A percentile compares a stretch with the other conserved stretches of the same genome.
Evolutionary conservation across 92 coral and sea anemone species (phyloP).

Genomic region (Epizoanthus fatuus): DNA sequence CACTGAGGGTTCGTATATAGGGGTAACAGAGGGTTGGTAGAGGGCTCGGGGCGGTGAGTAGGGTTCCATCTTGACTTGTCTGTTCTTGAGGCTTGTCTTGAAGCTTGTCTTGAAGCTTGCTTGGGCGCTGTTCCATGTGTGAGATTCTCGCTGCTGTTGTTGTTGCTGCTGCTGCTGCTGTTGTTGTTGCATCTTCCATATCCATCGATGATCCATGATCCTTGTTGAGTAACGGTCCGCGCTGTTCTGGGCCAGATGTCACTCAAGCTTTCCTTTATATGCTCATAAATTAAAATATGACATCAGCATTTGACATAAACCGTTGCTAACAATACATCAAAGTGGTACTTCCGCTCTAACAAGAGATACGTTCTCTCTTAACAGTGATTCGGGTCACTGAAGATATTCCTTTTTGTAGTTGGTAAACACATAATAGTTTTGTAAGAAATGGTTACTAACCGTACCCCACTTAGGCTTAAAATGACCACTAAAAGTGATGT

Average conservation of each 20-base stretch:
- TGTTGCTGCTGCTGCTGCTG: neutral
- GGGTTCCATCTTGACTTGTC: conserved; percentile 21
- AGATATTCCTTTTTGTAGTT: neutral
- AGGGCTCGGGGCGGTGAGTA: neutral
- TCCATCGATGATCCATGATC: conserved; percentile 10
- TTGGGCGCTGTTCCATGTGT: conserved; percentile 11
- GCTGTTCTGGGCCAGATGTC: conserved; percentile 7
- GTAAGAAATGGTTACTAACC: too few relatives aligned
- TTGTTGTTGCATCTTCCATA: neutral
- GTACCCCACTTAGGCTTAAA: too few relatives aligned
- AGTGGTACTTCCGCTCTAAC: conserved; percentile 25
- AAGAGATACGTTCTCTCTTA: conserved; percentile 3
- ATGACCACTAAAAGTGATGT: too few relatives aligned
- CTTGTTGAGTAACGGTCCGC: neutral
- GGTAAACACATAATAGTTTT: neutral
- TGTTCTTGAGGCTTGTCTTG: conserved; percentile 10
- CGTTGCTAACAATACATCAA: conserved; percentile 4
- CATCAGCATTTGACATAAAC: conserved; percentile 28
- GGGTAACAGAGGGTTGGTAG: neutral
- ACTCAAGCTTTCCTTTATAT: conserved; percentile 3
- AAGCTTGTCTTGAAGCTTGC: conserved; percentile 13
- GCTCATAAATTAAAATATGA: conserved; percentile 23
- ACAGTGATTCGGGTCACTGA: conserved; percentile 5
- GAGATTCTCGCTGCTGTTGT: conserved; percentile 13
- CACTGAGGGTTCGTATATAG: conserved; percentile 25